A percentile compares a stretch with the other conserved stretches of the same genome.
These are phyloP conservation scores for Aldrovandia affinis DNA, from an alignment of 2,797 vertebrate genomes.

Conservation along the genomic window DNA sequence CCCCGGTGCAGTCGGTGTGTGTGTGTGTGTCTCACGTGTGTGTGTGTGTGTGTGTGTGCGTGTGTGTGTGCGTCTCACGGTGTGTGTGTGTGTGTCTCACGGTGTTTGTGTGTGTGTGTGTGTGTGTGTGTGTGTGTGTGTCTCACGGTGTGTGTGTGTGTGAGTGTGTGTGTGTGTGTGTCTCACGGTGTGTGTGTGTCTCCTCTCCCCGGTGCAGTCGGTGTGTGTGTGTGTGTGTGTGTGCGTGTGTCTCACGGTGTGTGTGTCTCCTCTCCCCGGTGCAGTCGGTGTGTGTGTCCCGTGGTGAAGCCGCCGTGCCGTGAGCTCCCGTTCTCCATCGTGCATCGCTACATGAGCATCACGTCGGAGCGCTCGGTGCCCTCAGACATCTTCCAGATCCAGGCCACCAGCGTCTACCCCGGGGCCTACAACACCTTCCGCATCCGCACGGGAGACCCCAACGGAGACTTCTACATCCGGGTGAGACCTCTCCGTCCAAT, in stretches of 20 bases:
- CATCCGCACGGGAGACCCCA: slow-evolving; percentile 86
- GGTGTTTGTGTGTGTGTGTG: too few relatives aligned
- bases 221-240: too few relatives aligned
- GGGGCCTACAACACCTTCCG: slow-evolving; percentile 91
- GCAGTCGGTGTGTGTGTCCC: slow-evolving; percentile 86
- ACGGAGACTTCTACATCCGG: slow-evolving; percentile 89
- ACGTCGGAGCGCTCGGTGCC: slow-evolving; percentile 87
- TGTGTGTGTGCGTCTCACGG: too few relatives aligned
- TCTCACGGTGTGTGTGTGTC: too few relatives aligned
- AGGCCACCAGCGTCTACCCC: slow-evolving; percentile 86
- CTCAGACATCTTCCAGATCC: slow-evolving; percentile 92
- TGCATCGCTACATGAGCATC: slow-evolving; percentile 92
- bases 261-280: slow-evolving; percentile 32
- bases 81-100: too few relatives aligned
- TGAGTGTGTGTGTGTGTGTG: too few relatives aligned
- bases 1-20: too few relatives aligned
- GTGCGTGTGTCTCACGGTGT: neutral
- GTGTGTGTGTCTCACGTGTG: too few relatives aligned
- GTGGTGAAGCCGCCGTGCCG: slow-evolving; percentile 77
- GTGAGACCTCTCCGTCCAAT: slow-evolving; percentile 63
- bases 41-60: neutral
- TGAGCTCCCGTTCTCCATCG: slow-evolving; percentile 84
- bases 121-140: too few relatives aligned
- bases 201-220: too few relatives aligned
- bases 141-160: too few relatives aligned